phyloP scores from a whole-genome alignment of 2,113 vertebrate species.

The Dasyprocta punctata region DNA sequence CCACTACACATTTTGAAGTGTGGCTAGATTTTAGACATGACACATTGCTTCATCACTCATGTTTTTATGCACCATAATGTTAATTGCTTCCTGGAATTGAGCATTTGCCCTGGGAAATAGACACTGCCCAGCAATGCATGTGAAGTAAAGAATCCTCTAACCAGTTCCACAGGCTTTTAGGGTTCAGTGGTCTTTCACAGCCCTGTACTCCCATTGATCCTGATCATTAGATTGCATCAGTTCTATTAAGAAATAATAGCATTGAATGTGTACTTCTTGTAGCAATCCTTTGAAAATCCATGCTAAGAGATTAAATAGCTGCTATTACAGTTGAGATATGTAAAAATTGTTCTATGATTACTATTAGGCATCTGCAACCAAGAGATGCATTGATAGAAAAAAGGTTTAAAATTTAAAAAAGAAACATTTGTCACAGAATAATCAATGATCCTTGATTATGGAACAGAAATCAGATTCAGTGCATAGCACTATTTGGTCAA shows the following conservation, averaged over 20 bases:
- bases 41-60: not conserved
- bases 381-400: not conserved
- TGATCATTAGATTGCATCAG: slow-evolving; percentile 61
- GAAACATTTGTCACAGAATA: not conserved
- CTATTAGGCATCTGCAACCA: not conserved
- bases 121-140: not conserved
- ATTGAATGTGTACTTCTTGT: not conserved
- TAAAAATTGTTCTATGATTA: not conserved
- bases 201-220: slow-evolving; percentile 74
- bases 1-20: not conserved
- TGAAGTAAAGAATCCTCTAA: not conserved
- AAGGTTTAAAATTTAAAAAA: not conserved
- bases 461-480: not conserved
- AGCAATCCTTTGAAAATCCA: not conserved
- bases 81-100: slow-evolving; percentile 31
- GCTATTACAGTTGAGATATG: not conserved
- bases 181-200: slow-evolving; percentile 72
- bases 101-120: not conserved
- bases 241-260: slow-evolving; percentile 74
- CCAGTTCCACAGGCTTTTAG: slow-evolving; percentile 27
- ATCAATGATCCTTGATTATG: not conserved
- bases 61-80: not conserved
- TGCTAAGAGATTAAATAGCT: not conserved
- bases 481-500: not conserved
- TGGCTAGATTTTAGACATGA: not conserved